phyloP scores from a whole-genome alignment of 2,888 invertebrate genomes.

The Ernsta delagoae region DNA sequence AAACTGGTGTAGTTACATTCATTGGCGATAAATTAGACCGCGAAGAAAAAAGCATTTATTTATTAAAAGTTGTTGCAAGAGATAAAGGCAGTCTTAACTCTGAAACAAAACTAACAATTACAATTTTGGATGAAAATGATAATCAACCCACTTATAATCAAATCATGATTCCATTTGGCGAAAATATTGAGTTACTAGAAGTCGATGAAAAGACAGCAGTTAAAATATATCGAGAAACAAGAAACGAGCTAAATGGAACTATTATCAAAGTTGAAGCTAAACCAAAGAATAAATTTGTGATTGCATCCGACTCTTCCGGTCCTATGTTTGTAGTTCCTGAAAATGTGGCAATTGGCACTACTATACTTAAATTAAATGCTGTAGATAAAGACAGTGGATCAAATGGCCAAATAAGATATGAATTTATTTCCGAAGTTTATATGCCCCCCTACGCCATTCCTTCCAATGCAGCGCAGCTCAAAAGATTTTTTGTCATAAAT shows the following conservation, averaged over 20 bases:
- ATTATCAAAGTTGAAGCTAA: constrained; percentile 63
- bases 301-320: constrained; percentile 75
- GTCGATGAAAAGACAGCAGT: constrained; percentile 82
- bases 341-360: constrained; percentile 88
- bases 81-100: constrained; percentile 91
- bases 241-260: constrained; percentile 57
- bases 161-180: constrained; percentile 88
- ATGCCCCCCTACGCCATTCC: constrained; percentile 81
- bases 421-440: constrained; percentile 88
- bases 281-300: constrained; percentile 70
- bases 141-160: constrained; percentile 90
- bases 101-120: constrained; percentile 89
- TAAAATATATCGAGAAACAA: constrained; percentile 85
- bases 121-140: constrained; percentile 92
- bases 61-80: constrained; percentile 89
- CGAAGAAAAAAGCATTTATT: constrained; percentile 88
- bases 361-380: constrained; percentile 88
- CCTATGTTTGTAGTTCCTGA: constrained; percentile 90
- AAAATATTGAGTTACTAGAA: constrained; percentile 87
- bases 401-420: constrained; percentile 90
- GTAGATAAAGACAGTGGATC: constrained; percentile 89
- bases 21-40: constrained; percentile 87
- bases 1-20: constrained; percentile 86
- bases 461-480: constrained; percentile 77
- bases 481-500: constrained; percentile 90